These are phyloP conservation scores for Pristionchus arcanus DNA, from an alignment of 2,888 invertebrate species.

Conservation along the genomic window DNA sequence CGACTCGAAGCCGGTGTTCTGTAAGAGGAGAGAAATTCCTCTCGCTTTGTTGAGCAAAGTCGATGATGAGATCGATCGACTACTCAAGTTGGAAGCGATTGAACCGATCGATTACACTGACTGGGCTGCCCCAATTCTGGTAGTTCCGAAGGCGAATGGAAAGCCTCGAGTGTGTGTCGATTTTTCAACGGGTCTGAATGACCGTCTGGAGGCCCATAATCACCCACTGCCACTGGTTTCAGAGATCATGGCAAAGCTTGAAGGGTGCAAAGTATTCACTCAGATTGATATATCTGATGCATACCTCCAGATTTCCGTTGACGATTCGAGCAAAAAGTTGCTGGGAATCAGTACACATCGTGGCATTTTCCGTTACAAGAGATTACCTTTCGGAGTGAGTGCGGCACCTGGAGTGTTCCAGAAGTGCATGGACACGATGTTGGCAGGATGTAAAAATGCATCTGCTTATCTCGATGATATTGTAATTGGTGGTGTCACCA, in stretches of 20 bases:
- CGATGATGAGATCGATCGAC: neutral
- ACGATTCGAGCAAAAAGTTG: neutral
- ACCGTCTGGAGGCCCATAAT: neutral
- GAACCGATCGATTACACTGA: neutral
- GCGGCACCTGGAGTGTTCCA: slow-evolving; percentile 1
- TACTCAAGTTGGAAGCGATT: neutral
- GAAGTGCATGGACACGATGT: neutral
- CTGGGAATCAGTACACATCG: neutral
- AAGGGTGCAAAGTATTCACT: neutral
- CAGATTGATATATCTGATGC: neutral
- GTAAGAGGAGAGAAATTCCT: neutral
- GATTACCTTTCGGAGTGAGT: neutral
- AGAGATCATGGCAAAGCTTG: neutral
- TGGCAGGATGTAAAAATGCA: neutral
- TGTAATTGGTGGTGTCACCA: neutral
- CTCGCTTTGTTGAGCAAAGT: neutral
- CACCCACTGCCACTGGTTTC: neutral
- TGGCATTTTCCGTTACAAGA: neutral
- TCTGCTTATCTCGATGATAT: neutral
- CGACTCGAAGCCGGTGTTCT: neutral
- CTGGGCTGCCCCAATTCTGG: neutral
- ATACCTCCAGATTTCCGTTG: neutral
- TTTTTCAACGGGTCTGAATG: neutral
- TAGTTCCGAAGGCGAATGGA: neutral
- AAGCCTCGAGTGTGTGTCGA: neutral